Conservation (phyloP, 2,888 invertebrate genomes). For the Leptinotarsa haldemani region DNA sequence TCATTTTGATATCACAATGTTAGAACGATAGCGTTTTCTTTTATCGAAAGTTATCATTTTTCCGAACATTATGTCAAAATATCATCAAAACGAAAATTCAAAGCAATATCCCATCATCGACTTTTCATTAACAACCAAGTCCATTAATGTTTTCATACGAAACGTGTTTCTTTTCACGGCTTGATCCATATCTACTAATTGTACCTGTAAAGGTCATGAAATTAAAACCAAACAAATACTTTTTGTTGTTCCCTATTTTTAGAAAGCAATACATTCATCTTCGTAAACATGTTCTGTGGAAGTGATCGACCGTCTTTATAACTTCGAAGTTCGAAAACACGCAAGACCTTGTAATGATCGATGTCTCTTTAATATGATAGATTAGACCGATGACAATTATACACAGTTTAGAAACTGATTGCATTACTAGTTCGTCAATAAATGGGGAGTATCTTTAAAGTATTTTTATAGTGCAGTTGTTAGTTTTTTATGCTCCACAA, state of each 20-base stretch:
- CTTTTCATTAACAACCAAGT: not conserved
- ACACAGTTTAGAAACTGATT: too few relatives aligned
- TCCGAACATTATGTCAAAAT: too few relatives aligned
- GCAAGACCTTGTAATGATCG: conserved; percentile 28
- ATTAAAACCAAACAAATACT: conserved; percentile 9
- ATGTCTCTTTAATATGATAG: conserved; percentile 4
- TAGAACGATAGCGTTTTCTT: too few relatives aligned
- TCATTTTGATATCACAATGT: too few relatives aligned
- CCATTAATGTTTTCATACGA: not conserved
- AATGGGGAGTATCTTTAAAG: too few relatives aligned
- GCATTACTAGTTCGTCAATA: too few relatives aligned
- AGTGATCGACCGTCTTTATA: conserved; percentile 25
- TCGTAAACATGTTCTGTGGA: conserved; percentile 13
- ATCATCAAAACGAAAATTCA: too few relatives aligned
- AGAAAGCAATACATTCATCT: conserved; percentile 25
- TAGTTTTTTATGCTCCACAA: too few relatives aligned
- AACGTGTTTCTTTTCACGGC: not conserved
- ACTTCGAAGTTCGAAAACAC: conserved; percentile 10
- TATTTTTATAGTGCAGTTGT: too few relatives aligned
- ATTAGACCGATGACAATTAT: not conserved
- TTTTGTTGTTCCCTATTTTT: conserved; percentile 30
- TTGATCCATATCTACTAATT: conserved; percentile 23
- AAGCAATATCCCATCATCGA: not conserved
- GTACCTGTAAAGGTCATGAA: not conserved
- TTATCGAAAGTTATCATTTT: too few relatives aligned